These are phyloP conservation scores for Listronotus oregonensis DNA, from an alignment of 1,140 invertebrate species.

Conservation along the genomic window DNA sequence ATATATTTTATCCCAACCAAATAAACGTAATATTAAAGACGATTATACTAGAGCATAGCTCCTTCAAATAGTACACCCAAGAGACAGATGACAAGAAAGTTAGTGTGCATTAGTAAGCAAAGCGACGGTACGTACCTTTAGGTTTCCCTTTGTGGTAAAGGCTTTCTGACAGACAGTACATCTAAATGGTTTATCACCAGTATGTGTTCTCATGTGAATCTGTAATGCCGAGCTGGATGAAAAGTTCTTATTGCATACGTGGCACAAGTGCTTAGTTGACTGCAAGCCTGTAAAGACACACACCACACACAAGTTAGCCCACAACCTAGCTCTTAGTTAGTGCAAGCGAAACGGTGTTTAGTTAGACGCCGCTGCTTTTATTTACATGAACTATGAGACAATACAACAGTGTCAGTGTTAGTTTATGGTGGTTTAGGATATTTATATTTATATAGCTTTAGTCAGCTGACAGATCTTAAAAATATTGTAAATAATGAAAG, in stretches of 20 bases:
- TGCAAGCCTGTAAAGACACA: conserved; percentile 57
- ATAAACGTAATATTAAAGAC: no score
- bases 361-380: conserved; percentile 27
- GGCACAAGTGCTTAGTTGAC: conserved; percentile 88
- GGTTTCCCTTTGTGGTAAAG: conserved; percentile 97
- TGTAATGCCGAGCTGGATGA: conserved; percentile 94
- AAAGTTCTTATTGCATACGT: conserved; percentile 97
- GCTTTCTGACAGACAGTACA: conserved; percentile 94
- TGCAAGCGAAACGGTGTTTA: conserved; percentile 51
- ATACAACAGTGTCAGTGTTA: no score
- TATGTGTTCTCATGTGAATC: conserved; percentile 98
- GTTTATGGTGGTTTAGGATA: no score
- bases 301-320: conserved; percentile 55
- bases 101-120: conserved; percentile 47
- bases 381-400: conserved; percentile 19
- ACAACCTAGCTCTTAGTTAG: conserved; percentile 53
- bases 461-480: no score
- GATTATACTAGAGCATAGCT: no score
- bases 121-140: conserved; percentile 76
- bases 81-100: conserved; percentile 4
- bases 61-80: conserved; percentile 1
- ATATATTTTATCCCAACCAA: no score
- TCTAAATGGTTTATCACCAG: conserved; percentile 96
- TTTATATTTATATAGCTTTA: no score
- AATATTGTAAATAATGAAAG: no score